A percentile compares a stretch with the other conserved stretches of the same genome.
Conservation (phyloP, 64 coral and sea anemone species). For the Orbicella faveolata region DNA sequence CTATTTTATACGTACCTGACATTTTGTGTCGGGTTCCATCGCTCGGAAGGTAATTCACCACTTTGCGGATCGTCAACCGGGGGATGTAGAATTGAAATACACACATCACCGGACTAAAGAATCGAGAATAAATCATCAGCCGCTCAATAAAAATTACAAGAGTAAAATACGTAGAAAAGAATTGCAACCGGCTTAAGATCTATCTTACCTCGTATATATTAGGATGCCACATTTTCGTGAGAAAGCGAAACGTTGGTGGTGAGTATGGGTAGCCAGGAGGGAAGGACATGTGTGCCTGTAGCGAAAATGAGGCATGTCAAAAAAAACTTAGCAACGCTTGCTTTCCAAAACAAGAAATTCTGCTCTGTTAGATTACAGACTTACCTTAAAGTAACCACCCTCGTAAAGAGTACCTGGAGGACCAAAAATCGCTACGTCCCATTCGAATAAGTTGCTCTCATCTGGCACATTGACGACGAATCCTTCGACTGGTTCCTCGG, state of each 20-base stretch:
- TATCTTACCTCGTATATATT: constrained; percentile 97
- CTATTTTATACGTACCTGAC: constrained; percentile 74
- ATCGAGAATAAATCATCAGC: constrained; percentile 16
- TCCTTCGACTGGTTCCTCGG: constrained; percentile 97
- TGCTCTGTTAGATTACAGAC: constrained; percentile 7
- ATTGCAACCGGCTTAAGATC: neutral
- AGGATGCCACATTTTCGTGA: constrained; percentile 99
- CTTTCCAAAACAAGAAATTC: neutral
- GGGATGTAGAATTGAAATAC: constrained; percentile 98
- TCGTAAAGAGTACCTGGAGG: constrained; percentile 93
- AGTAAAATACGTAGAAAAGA: neutral
- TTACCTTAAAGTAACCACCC: constrained; percentile 98
- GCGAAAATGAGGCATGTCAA: constrained; percentile 15
- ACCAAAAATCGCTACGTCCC: constrained; percentile 98
- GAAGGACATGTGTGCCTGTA: constrained; percentile 99
- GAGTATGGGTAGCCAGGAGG: constrained; percentile 92
- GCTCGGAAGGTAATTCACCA: constrained; percentile 95
- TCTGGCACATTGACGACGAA: constrained; percentile 94
- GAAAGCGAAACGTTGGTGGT: constrained; percentile 98
- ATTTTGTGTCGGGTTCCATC: constrained; percentile 98
- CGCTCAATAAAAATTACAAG: neutral
- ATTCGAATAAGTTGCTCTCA: constrained; percentile 99
- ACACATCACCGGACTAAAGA: constrained; percentile 93
- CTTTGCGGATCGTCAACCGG: constrained; percentile 99
- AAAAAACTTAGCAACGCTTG: neutral